Base-by-base conservation (phyloP, 2,888 invertebrate species). In the Anticlea derivata region DNA sequence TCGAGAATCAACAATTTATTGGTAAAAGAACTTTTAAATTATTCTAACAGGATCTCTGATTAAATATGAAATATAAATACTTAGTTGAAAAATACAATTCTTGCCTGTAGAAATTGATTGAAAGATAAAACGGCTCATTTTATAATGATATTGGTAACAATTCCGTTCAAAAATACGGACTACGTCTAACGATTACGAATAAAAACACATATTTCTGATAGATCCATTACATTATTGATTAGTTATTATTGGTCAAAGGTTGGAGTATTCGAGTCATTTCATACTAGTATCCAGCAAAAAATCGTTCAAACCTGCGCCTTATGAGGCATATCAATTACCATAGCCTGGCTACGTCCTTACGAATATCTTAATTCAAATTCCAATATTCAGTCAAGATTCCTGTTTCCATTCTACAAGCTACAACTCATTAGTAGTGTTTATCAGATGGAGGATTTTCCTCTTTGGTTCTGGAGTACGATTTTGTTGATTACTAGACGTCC, bases 341-440 rank as follows among this genome's bases (percentile, higher is more conserved):
- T 38, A 37, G 23, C 20, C 33, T 30, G 50, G 45, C 50, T 40
- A 31, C 41, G 41, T 26, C 41, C 31, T 44, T 26, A 22, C 10
- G 27, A 43, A 34, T 41, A 39, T 23, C 34, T 34, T 45, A 34
- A 35, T 51, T 30, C 33, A 31, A 47, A 41, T 51, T 47, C 22
- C 37, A 51, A 41, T 41, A 41, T 30, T 46, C 41, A 51, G 51
- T 51, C 46, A 37, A 41, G 35, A 41, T 47, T 38, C 37, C 46
- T 51, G 51, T 47, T 46, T 33, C 11, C 12, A 33, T 33, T 12
- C 38, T 46, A 46, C 13, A 12, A 34, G 27, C 40, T 22, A 26
- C 7, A 12, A 39, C 26, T 31, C 24, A 31, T 31, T 7, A 29
- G 10, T 24, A 13, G 39, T 10, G n/a, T 33, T 22, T 34, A 40